phyloP scores from a whole-genome alignment of 2,888 invertebrate species.

The Meiosimyza decipiens region DNA sequence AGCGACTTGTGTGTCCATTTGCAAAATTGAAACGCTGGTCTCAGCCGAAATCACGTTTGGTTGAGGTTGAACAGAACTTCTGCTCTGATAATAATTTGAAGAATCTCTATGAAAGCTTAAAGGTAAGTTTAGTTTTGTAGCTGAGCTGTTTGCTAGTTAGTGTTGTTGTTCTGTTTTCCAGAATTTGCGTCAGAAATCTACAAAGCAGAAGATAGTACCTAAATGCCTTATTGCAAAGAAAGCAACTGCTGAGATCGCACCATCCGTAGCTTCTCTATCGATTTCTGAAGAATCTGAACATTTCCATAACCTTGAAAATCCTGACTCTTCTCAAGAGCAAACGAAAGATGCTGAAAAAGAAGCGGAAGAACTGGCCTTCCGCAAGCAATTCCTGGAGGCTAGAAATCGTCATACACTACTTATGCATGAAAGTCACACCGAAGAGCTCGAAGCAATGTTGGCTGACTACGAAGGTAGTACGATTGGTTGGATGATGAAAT shows the following conservation, averaged over 20 bases:
- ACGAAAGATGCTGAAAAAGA: no score
- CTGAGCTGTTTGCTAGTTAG: neutral
- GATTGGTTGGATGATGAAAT: constrained; percentile 78
- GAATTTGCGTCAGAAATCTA: constrained; percentile 51
- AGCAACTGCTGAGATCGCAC: neutral
- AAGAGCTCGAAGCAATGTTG: constrained; percentile 66
- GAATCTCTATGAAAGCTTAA: constrained; percentile 60
- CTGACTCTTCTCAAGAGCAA: no score
- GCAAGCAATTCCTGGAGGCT: neutral
- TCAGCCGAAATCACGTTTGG: constrained; percentile 57
- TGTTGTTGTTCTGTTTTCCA: constrained; percentile 40
- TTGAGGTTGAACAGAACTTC: constrained; percentile 62
- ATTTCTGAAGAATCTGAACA: constrained; percentile 5
- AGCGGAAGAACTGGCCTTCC: neutral
- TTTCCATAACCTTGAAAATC: neutral
- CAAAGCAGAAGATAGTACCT: constrained; percentile 51
- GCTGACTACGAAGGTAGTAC: constrained; percentile 79
- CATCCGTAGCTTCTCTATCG: neutral
- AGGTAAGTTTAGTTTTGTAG: constrained; percentile 43
- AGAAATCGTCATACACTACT: neutral
- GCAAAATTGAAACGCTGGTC: constrained; percentile 58
- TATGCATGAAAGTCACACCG: constrained; percentile 56
- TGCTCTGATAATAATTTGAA: constrained; percentile 60
- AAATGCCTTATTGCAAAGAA: constrained; percentile 52
- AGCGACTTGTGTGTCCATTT: constrained; percentile 55